phyloP scores from a whole-genome alignment of 2,888 invertebrate genomes.

The Ichneumoninae sp. region DNA sequence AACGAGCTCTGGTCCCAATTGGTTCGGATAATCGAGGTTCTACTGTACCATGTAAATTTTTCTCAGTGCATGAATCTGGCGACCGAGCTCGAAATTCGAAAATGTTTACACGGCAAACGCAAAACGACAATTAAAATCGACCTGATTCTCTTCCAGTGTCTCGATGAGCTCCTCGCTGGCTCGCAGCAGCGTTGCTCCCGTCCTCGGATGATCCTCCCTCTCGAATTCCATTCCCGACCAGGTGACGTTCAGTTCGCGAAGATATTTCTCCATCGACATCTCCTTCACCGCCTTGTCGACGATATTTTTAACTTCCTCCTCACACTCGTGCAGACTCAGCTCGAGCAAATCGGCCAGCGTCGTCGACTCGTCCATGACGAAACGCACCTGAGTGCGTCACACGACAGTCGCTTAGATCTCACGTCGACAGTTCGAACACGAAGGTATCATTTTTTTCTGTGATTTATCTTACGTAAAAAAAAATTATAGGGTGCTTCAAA shows the following conservation, averaged over 20 bases:
- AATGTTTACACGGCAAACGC: neutral
- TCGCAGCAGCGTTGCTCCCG: constrained; percentile 93
- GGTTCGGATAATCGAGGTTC: no score
- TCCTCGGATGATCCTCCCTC: constrained; percentile 94
- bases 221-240: constrained; percentile 98
- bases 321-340: constrained; percentile 97
- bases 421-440: neutral
- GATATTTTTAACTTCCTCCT: constrained; percentile 98
- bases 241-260: constrained; percentile 94
- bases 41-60: no score
- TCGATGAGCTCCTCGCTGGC: constrained; percentile 98
- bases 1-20: no score
- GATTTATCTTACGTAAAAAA: constrained; percentile 35
- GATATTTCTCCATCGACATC: constrained; percentile 98
- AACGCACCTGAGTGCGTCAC: constrained; percentile 89
- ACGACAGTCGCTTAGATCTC: constrained; percentile 53
- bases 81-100: neutral
- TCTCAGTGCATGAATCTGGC: neutral
- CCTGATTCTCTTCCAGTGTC: constrained; percentile 98
- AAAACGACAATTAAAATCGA: constrained; percentile 75
- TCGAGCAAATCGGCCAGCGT: constrained; percentile 96
- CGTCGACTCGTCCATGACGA: constrained; percentile 96
- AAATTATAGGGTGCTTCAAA: constrained; percentile 28
- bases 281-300: constrained; percentile 99
- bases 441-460: constrained; percentile 5